These are phyloP conservation scores for Ectropis grisescens DNA, from an alignment of 1,140 invertebrate genomes.

Conservation along the genomic window DNA sequence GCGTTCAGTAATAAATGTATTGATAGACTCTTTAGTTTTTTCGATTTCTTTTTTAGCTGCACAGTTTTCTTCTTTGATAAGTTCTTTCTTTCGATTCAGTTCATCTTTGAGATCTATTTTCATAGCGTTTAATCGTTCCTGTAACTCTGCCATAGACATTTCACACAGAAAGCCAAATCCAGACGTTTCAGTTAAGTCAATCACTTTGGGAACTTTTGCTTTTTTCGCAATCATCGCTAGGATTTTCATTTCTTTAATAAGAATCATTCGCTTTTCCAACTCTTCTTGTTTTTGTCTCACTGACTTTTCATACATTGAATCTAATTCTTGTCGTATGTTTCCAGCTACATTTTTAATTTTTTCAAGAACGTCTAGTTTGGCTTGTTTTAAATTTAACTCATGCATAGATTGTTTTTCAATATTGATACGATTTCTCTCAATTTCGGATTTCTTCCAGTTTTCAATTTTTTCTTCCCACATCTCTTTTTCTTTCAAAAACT, in stretches of 20 bases:
- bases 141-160: slow-evolving; percentile 72
- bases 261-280: slow-evolving; percentile 54
- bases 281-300: slow-evolving; percentile 62
- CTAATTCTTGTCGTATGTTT: slow-evolving; percentile 55
- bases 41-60: slow-evolving; percentile 34
- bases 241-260: slow-evolving; percentile 72
- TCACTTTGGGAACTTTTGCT: slow-evolving; percentile 54
- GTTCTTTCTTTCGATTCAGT: slow-evolving; percentile 53
- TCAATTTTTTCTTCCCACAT: slow-evolving; percentile 61
- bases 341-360: slow-evolving; percentile 60
- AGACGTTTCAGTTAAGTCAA: slow-evolving; percentile 69
- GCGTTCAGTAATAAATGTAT: slow-evolving; percentile 34
- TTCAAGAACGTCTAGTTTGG: slow-evolving; percentile 43
- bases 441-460: slow-evolving; percentile 55
- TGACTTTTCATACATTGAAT: slow-evolving; percentile 39
- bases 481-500: slow-evolving; percentile 63
- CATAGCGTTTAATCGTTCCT: slow-evolving; percentile 59
- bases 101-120: slow-evolving; percentile 66
- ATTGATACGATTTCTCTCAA: slow-evolving; percentile 52
- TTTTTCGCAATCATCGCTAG: slow-evolving; percentile 54
- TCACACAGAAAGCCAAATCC: slow-evolving; percentile 71
- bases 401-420: slow-evolving; percentile 61
- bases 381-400: slow-evolving; percentile 56
- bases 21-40: slow-evolving; percentile 34
- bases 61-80: slow-evolving; percentile 36